phyloP scores from a whole-genome alignment of 2,888 invertebrate genomes.

The Brassicogethes aeneus region DNA sequence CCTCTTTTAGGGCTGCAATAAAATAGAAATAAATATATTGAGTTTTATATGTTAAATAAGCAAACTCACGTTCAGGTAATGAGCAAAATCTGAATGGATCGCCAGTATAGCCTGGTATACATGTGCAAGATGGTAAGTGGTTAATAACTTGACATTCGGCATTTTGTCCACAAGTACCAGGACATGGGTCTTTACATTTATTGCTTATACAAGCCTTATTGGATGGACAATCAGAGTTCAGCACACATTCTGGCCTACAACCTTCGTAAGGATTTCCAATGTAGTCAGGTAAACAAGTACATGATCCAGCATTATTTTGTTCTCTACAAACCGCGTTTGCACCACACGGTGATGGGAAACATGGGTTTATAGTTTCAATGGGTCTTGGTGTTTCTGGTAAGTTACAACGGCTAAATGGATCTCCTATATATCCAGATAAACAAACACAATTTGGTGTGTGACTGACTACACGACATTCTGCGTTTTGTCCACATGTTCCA shows the following conservation, averaged over 20 bases:
- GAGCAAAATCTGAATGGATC: constrained; percentile 64
- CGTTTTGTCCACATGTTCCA: constrained; percentile 64
- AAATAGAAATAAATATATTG: too few relatives aligned
- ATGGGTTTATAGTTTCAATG: constrained; percentile 43
- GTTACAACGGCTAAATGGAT: constrained; percentile 59
- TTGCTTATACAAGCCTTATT: constrained; percentile 62
- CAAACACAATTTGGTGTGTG: constrained; percentile 70
- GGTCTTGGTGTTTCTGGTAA: constrained; percentile 24
- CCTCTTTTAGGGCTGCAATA: constrained; percentile 19
- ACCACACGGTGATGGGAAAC: constrained; percentile 56
- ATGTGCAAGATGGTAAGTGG: constrained; percentile 61
- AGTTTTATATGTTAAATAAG: too few relatives aligned
- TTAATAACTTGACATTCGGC: constrained; percentile 65
- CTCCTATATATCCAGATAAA: constrained; percentile 55
- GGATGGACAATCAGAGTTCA: constrained; percentile 64
- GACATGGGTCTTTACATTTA: constrained; percentile 69
- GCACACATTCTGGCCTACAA: constrained; percentile 66
- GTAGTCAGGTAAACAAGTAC: constrained; percentile 60
- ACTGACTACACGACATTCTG: constrained; percentile 63
- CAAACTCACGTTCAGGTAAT: constrained; percentile 43
- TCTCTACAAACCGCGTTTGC: constrained; percentile 62
- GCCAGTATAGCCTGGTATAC: constrained; percentile 63
- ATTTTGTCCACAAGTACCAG: constrained; percentile 65
- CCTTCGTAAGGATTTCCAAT: constrained; percentile 71
- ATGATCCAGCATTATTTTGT: constrained; percentile 55